Evolutionary conservation across 2,113 vertebrate species (phyloP), one percentile per base, ranked within the genome.

Genomic region (Notothenia coriiceps): DNA sequence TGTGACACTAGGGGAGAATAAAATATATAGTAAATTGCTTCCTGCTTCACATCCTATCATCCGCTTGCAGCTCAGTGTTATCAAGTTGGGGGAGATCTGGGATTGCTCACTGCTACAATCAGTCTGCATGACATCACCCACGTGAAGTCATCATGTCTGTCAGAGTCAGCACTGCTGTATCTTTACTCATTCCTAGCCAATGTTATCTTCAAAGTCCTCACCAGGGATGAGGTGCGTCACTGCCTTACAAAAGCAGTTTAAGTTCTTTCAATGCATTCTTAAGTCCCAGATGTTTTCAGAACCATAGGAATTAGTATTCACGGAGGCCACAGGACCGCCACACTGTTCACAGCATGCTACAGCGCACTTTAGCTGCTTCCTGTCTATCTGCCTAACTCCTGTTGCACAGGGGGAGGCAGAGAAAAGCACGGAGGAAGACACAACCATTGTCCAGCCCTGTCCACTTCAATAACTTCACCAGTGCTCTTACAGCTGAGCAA

Each of bases 311-410:
- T 70, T 68, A 65, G 60, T 78, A 70, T 75, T 88, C 78, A 82
- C 15, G 51, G 66, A 87, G 77, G 74, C 74, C 77, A 75, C 46
- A 70, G 71, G 87, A 60, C 79, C 54, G 57, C 80, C 88, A 86
- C 80, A 74, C 76, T 14, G 71, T 77, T 87, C 87, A 61, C 92
- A 92, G 91, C 87, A 83, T 78, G 90, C 80, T 74, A 80, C 79
- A 56, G 80, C 52, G 8, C 69, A 83, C 74, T 81, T 93, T 77
- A 88, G 84, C 87, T 90, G 91, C 84, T 92, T 91, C 90, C 89
- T 90, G 86, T 89, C 89, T 90, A 85, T 89, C 89, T 78, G 83
- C 63, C 80, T 65, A 72, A 88, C 91, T 92, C 91, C 91, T 93
- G 91, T 91, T 88, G 87, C 89, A 92, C 87, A 80, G 83, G 85